These are phyloP conservation scores for Sarcophaga carnaria DNA, from an alignment of 2,888 invertebrate genomes.

Conservation along the genomic window DNA sequence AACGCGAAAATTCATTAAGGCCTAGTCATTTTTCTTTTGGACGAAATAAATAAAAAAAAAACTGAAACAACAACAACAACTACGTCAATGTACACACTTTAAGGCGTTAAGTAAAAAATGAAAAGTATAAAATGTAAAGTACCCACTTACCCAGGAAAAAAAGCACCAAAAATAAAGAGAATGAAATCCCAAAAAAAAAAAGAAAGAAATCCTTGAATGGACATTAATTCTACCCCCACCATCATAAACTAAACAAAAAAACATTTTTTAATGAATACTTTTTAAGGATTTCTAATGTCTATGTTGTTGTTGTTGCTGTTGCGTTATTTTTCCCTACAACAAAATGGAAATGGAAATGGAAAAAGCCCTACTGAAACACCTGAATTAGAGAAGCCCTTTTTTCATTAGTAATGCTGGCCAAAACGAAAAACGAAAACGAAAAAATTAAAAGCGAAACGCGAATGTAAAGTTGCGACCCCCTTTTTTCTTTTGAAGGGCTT, in stretches of 20 bases:
- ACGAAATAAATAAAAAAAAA: conserved; percentile 51
- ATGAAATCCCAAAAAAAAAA: conserved; percentile 6
- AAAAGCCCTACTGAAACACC: conserved; percentile 60
- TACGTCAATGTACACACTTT: conserved; percentile 46
- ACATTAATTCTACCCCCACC: conserved; percentile 61
- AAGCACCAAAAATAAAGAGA: conserved; percentile 26
- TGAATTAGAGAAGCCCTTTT: conserved; percentile 69
- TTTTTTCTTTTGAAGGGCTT: conserved; percentile 27
- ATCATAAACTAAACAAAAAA: conserved; percentile 45
- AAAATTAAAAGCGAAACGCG: conserved; percentile 11
- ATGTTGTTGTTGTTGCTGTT: conserved; percentile 30
- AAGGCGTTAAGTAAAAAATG: conserved; percentile 66
- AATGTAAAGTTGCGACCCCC: conserved; percentile 29
- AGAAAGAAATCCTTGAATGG: conserved; percentile 59
- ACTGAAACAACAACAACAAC: conserved; percentile 10
- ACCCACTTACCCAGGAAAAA: conserved; percentile 24
- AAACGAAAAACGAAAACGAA: conserved; percentile 11
- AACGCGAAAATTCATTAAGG: conserved; percentile 68
- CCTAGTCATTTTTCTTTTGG: conserved; percentile 65
- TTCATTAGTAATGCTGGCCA: conserved; percentile 38
- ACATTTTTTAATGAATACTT: conserved; percentile 66
- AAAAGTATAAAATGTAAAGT: conserved; percentile 64
- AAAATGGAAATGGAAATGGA: conserved; percentile 2
- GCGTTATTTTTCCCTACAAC: not conserved
- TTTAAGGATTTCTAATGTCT: conserved; percentile 53